Percentiles rank a stretch among this genome's conserved stretches.
Conservation (phyloP, 1,140 invertebrate species). For the Drosophila parvula region DNA sequence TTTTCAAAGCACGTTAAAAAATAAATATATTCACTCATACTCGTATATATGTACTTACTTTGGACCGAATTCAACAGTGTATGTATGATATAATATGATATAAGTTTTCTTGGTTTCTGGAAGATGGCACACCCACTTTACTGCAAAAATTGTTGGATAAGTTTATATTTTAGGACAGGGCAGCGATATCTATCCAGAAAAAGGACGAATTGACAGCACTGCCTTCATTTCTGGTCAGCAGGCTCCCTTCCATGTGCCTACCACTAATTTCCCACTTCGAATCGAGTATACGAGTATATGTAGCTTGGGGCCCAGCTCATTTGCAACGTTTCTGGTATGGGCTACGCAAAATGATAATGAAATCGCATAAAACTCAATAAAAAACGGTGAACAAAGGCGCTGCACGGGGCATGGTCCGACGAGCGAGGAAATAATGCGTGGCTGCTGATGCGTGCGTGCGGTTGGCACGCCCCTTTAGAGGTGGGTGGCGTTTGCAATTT, state of each 20-base stretch:
- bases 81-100: too few species aligned
- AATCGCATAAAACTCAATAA: constrained; percentile 59
- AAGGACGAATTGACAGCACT: background rate
- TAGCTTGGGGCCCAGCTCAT: constrained; percentile 11
- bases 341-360: constrained; percentile 72
- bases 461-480: constrained; percentile 40
- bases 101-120: too few species aligned
- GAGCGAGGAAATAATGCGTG: constrained; percentile 29
- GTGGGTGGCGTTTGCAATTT: constrained; percentile 51
- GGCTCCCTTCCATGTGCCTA: background rate
- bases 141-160: background rate
- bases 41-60: too few species aligned
- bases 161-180: background rate
- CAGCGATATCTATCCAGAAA: background rate
- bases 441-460: constrained; percentile 44
- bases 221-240: background rate
- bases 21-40: too few species aligned
- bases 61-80: too few species aligned
- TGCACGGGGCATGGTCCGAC: constrained; percentile 30
- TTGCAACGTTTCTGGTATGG: constrained; percentile 34
- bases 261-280: constrained; percentile 25
- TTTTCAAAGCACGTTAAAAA: too few species aligned
- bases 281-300: too few species aligned
- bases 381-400: constrained; percentile 14
- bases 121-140: background rate